Evolutionary conservation across 1,140 invertebrate species (phyloP), one percentile per base, ranked within the genome.

Genomic region (Bombus turneri): DNA sequence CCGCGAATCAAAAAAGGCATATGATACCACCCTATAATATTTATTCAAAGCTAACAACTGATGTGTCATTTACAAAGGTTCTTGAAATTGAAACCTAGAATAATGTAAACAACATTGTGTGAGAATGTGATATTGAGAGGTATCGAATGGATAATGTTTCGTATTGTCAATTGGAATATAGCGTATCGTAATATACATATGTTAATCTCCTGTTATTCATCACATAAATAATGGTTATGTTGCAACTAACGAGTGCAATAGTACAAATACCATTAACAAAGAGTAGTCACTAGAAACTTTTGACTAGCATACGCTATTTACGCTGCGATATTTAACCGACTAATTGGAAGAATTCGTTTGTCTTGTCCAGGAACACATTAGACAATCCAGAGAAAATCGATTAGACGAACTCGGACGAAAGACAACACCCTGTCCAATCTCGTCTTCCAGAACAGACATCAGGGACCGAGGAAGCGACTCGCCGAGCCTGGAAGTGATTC

Each of bases 371-470:
- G 97, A 98, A 90, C 97, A 98, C 93, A 97, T 98, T 87, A 96
- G 97, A 5, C 97, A 97, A 90, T 98, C 97, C 4, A 96, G 97
- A 82, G 97, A 98, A 91, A 96, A 97, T 90, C 96, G 97, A 62
- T 94, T 98, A 83, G 97, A 98, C 92, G 96, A 97, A 86, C 93
- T 97, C 39, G 97, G 97, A 2, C 95, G 96, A 6, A 92, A 96
- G 86, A 88, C 94, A 91, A 91, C 95, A 85, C 91, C 96, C 74
- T 83, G 95, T 92, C 88, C 93, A 3, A 91, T 95, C 59, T 91
- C 93, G 1, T 81, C 88, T 34, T 87, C 92, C 0, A 93, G 91
- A 81, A 94, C 92, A 0, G 94, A 95, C 31, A 81, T 93, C 8
- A 86, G 88, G n/a, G 92, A 94, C 10, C 89, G 82, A 12, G 81